These are phyloP conservation scores for Silurus aristotelis DNA, from an alignment of 2,797 vertebrate genomes.

Conservation along the genomic window DNA sequence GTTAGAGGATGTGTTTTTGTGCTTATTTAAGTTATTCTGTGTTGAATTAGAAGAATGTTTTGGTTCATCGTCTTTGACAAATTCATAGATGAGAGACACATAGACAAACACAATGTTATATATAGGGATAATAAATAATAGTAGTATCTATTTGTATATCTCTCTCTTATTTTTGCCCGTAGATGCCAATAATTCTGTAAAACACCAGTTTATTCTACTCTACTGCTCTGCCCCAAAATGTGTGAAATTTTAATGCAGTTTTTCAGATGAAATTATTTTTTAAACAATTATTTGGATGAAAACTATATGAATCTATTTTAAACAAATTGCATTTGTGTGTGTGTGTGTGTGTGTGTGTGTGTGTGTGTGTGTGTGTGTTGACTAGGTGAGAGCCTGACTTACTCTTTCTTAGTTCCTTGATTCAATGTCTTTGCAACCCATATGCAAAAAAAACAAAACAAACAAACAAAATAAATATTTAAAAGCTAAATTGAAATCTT, in stretches of 20 bases:
- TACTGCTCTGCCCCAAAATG: not conserved
- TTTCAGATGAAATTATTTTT: not conserved
- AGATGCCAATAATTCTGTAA: not conserved
- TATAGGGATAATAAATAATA: not conserved
- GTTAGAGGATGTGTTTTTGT: not conserved
- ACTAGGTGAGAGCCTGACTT: not conserved
- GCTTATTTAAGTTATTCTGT: not conserved
- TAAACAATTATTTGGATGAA: not conserved
- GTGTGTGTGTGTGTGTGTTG: not conserved
- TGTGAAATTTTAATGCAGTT: not conserved
- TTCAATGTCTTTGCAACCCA: too few relatives aligned
- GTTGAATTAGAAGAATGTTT: not conserved
- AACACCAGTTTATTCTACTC: not conserved
- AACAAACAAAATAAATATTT: not conserved
- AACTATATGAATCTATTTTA: not conserved
- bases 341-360: not conserved
- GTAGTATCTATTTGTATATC: not conserved
- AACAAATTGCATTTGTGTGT: not conserved
- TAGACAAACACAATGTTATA: too few relatives aligned
- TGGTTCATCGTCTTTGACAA: not conserved
- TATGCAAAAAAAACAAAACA: not conserved
- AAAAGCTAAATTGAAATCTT: not conserved
- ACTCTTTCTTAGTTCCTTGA: not conserved
- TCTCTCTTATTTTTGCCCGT: not conserved
- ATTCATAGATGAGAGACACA: too few relatives aligned